Conservation (phyloP, 30 jellyfish, hydroid and myxozoan genomes). For the Pseudorhiza aurosa region DNA sequence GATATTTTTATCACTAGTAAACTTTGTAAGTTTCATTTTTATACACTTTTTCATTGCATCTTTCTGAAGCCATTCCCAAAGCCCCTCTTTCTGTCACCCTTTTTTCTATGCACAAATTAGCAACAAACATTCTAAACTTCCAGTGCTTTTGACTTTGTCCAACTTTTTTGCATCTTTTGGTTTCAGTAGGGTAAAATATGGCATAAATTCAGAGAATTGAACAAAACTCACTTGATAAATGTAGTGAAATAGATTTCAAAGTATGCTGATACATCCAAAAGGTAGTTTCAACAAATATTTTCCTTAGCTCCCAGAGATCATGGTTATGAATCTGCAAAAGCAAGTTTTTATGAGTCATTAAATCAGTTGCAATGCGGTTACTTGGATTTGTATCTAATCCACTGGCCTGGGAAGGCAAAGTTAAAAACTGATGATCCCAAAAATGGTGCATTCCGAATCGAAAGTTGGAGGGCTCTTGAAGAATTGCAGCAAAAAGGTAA, state of each 20-base stretch:
- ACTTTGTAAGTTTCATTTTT: conserved; percentile 48
- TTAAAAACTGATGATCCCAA: conserved; percentile 51
- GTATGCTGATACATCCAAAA: too few species aligned
- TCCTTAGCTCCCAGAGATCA: conserved; percentile 82
- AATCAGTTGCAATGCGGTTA: conserved; percentile 39
- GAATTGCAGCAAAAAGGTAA: conserved; percentile 68
- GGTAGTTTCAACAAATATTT: not conserved
- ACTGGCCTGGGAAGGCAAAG: conserved; percentile 95
- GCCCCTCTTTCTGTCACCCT: not conserved
- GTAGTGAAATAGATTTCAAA: too few species aligned
- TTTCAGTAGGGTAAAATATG: too few species aligned
- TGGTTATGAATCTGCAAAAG: conserved; percentile 70
- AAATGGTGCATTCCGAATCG: conserved; percentile 62
- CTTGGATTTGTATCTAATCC: conserved; percentile 79
- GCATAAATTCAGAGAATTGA: too few species aligned
- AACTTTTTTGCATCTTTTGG: too few species aligned
- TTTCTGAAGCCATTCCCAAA: not conserved
- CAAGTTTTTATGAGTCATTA: conserved; percentile 47
- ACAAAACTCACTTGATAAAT: too few species aligned
- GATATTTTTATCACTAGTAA: conserved; percentile 90
- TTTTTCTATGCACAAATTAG: too few species aligned
- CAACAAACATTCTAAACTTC: too few species aligned
- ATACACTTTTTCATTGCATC: not conserved
- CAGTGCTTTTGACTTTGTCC: too few species aligned
- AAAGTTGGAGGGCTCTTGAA: conserved; percentile 87